These are phyloP conservation scores for Oligia latruncula DNA, from an alignment of 2,888 invertebrate genomes.

Conservation along the genomic window DNA sequence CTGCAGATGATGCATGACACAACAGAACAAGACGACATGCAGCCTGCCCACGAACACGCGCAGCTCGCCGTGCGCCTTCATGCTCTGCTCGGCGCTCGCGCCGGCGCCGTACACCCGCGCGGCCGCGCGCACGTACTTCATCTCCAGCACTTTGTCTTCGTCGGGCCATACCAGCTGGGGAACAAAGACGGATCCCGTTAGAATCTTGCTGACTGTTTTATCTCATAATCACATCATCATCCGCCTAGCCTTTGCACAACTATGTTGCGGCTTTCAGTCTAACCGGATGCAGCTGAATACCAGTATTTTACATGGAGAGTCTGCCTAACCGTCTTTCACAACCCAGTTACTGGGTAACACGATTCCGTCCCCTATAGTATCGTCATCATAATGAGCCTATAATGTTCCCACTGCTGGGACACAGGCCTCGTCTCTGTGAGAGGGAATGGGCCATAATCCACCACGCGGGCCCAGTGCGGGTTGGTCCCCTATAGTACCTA, in stretches of 20 bases:
- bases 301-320: neutral
- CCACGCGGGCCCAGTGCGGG: too few relatives aligned
- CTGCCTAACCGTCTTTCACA: neutral
- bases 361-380: neutral
- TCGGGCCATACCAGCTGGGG: slow-evolving; percentile 93
- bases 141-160: slow-evolving; percentile 94
- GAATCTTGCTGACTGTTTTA: neutral
- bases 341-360: neutral
- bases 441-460: too few relatives aligned
- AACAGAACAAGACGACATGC: slow-evolving; percentile 92
- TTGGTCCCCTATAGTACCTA: neutral
- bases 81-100: slow-evolving; percentile 76
- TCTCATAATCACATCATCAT: too few relatives aligned
- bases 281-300: neutral
- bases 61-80: slow-evolving; percentile 93
- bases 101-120: slow-evolving; percentile 88
- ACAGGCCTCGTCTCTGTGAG: too few relatives aligned
- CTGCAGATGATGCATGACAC: slow-evolving; percentile 91
- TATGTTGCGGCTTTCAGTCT: neutral
- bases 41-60: slow-evolving; percentile 93
- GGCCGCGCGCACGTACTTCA: slow-evolving; percentile 94
- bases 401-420: too few relatives aligned
- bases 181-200: neutral
- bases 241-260: too few relatives aligned
- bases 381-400: too few relatives aligned